phyloP scores from a whole-genome alignment of 2,797 vertebrate species.

The Xerus rutilus region DNA sequence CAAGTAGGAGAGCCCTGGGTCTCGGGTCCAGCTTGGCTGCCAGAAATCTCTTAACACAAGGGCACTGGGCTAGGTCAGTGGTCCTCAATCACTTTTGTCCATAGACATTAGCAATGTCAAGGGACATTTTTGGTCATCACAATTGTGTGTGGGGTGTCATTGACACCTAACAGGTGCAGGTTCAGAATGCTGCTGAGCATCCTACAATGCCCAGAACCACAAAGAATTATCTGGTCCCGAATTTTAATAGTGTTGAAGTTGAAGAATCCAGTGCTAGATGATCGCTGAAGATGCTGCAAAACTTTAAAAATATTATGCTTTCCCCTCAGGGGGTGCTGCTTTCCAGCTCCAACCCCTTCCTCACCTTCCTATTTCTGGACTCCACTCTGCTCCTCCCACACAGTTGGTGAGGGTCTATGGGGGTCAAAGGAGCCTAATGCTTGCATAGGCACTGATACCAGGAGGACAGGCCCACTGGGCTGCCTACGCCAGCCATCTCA shows the following conservation, averaged over 20 bases:
- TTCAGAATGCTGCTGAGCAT: neutral
- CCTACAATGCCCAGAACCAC: neutral
- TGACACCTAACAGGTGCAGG: neutral
- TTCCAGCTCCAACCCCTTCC: neutral
- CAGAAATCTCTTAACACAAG: neutral
- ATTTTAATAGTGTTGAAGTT: neutral
- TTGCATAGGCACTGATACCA: neutral
- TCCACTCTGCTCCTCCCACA: neutral
- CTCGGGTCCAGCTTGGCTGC: neutral
- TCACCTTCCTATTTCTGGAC: neutral
- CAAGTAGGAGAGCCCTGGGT: too few relatives aligned
- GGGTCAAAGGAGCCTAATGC: neutral
- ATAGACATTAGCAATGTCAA: neutral
- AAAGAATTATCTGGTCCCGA: neutral
- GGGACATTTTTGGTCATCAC: neutral
- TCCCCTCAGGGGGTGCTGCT: too few relatives aligned
- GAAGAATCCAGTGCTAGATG: neutral
- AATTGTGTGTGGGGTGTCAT: neutral
- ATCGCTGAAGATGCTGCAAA: neutral
- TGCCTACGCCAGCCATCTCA: neutral
- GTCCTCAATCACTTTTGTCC: neutral
- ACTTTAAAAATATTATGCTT: neutral
- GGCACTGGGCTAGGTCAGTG: accelerated
- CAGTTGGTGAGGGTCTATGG: neutral
- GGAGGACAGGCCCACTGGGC: neutral